These are phyloP conservation scores for Carduelis carduelis DNA, from an alignment of 2,797 vertebrate species.

Conservation along the genomic window DNA sequence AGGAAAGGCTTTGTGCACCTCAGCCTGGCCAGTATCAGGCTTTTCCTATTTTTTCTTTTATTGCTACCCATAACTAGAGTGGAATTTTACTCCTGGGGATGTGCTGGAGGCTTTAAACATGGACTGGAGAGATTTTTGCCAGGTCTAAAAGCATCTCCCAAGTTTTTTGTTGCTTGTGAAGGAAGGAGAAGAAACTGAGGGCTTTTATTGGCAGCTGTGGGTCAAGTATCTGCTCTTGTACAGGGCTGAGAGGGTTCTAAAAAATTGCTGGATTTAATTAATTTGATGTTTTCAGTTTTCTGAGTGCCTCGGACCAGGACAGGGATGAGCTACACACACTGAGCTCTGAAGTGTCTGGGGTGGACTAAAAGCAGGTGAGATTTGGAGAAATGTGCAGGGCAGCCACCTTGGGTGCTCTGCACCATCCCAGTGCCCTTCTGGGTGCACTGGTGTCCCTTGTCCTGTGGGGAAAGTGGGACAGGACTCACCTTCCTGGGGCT, in stretches of 20 bases:
- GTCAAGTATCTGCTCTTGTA: not conserved
- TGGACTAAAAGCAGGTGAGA: not conserved
- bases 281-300: not conserved
- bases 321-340: accelerated
- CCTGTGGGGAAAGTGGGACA: not conserved
- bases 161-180: not conserved
- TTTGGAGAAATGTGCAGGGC: too few species aligned
- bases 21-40: not conserved
- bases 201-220: not conserved
- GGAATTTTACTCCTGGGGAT: not conserved
- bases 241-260: not conserved
- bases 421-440: not conserved
- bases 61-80: not conserved
- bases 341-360: accelerated
- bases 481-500: accelerated
- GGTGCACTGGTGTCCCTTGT: not conserved
- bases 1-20: not conserved
- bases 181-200: not conserved
- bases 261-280: accelerated
- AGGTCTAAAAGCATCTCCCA: not conserved
- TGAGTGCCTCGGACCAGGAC: too few species aligned
- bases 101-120: not conserved
- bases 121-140: not conserved
- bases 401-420: not conserved
- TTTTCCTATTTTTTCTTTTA: not conserved